These are phyloP conservation scores for Brachypalpus laphriformis DNA, from an alignment of 2,888 invertebrate species.

Conservation along the genomic window DNA sequence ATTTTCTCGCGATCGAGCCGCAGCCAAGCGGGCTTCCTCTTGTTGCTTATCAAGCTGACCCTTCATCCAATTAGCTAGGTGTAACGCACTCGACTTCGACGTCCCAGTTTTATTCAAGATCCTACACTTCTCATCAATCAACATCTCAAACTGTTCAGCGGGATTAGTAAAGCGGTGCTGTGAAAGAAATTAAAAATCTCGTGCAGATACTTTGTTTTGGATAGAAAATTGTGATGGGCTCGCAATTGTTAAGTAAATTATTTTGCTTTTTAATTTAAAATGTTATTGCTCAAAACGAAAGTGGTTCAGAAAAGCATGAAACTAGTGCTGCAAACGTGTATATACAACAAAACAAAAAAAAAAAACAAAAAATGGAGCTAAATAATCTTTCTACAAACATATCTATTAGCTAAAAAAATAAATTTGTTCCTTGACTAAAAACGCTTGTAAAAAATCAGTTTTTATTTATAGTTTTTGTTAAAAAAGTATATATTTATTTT, in stretches of 20 bases:
- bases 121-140: slow-evolving; percentile 87
- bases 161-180: slow-evolving; percentile 76
- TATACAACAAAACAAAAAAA: slow-evolving; percentile 32
- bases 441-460: slow-evolving; percentile 80
- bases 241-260: slow-evolving; percentile 76
- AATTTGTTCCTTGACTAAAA: slow-evolving; percentile 81
- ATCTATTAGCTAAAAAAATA: slow-evolving; percentile 14
- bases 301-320: slow-evolving; percentile 33
- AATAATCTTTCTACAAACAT: slow-evolving; percentile 24
- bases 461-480: slow-evolving; percentile 16
- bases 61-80: slow-evolving; percentile 92
- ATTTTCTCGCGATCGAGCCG: slow-evolving; percentile 79
- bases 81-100: slow-evolving; percentile 88
- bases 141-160: slow-evolving; percentile 84
- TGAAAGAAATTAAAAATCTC: slow-evolving; percentile 16
- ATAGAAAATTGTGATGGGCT: slow-evolving; percentile 82
- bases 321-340: slow-evolving; percentile 48
- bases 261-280: slow-evolving; percentile 16
- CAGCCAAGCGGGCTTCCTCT: slow-evolving; percentile 81
- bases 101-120: slow-evolving; percentile 86
- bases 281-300: slow-evolving; percentile 55
- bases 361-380: not conserved
- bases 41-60: slow-evolving; percentile 87
- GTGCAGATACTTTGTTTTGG: slow-evolving; percentile 31
- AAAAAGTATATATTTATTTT: slow-evolving; percentile 5